Percentiles rank a stretch among this genome's conserved stretches.
phyloP scores from a whole-genome alignment of 2,797 vertebrate genomes.

The Myotis vivesi region DNA sequence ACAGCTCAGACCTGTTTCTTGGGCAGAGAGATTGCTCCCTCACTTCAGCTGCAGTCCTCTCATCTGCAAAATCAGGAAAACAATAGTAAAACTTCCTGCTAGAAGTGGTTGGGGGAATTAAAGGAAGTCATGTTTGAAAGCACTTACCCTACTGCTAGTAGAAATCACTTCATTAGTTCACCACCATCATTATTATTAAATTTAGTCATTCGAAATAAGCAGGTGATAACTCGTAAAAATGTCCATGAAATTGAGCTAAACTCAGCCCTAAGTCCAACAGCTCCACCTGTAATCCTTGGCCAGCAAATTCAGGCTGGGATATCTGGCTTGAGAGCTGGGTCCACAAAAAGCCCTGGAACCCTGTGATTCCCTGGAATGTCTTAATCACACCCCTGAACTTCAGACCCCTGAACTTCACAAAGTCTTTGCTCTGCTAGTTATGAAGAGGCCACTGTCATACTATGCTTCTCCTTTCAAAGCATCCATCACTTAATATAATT shows the following conservation, averaged over 20 bases:
- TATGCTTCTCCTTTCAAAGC: not conserved
- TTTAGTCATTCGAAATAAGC: not conserved
- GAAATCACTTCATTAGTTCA: not conserved
- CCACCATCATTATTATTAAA: not conserved
- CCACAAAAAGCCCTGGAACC: not conserved
- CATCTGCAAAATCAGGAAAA: constrained; percentile 72
- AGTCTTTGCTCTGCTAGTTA: not conserved
- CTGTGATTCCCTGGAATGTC: not conserved
- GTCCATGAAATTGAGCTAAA: not conserved
- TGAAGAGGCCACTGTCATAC: not conserved
- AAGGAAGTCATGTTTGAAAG: constrained; percentile 67
- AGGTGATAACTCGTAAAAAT: not conserved
- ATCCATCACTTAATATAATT: not conserved
- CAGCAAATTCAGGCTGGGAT: not conserved
- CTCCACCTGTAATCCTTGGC: not conserved
- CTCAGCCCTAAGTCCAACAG: not conserved
- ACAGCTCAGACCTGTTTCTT: not conserved
- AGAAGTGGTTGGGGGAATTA: constrained; percentile 31
- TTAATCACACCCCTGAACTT: not conserved
- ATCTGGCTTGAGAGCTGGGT: not conserved
- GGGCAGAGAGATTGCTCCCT: not conserved
- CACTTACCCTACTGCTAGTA: not conserved
- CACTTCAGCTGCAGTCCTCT: constrained; percentile 63
- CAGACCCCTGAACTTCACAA: not conserved
- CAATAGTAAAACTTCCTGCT: not conserved